Percentiles rank a stretch among this genome's conserved stretches.
Evolutionary conservation across 2,113 vertebrate genomes (phyloP).

Genomic region (Atherinomorus stipes): DNA sequence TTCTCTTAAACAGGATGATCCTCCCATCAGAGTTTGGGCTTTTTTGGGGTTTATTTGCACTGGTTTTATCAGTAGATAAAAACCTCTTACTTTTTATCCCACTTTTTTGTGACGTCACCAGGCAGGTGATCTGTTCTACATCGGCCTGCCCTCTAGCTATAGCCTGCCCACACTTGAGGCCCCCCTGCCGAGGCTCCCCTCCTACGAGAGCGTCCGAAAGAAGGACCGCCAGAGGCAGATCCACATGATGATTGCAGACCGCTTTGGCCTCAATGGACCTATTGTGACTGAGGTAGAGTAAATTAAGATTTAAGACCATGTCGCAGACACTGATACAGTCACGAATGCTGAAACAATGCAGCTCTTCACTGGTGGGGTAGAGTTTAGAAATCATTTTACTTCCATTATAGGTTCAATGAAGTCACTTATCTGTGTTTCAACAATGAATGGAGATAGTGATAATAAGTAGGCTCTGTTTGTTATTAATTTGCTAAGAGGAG

Average conservation of each 20-base stretch:
- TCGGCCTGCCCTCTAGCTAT: slow-evolving; percentile 83
- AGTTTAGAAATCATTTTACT: not conserved
- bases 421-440: slow-evolving; percentile 5
- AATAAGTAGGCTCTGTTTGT: slow-evolving; percentile 8
- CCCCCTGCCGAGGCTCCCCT: slow-evolving; percentile 80
- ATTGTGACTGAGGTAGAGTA: slow-evolving; percentile 80
- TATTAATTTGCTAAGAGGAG: slow-evolving; percentile 43
- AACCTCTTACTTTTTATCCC: slow-evolving; percentile 11
- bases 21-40: not conserved
- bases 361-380: slow-evolving; percentile 18
- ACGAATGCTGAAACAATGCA: slow-evolving; percentile 30
- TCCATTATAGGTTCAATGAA: slow-evolving; percentile 1
- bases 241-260: slow-evolving; percentile 86
- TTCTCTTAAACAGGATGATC: not conserved
- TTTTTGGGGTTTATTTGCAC: slow-evolving; percentile 1
- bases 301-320: slow-evolving; percentile 18
- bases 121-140: slow-evolving; percentile 82
- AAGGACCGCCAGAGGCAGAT: slow-evolving; percentile 88
- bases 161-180: slow-evolving; percentile 77
- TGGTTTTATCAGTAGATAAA: slow-evolving; percentile 9
- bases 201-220: slow-evolving; percentile 86
- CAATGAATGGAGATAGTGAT: slow-evolving; percentile 37
- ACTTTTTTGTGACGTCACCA: slow-evolving; percentile 44
- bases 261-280: slow-evolving; percentile 85
- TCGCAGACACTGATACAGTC: slow-evolving; percentile 32